Evolutionary conservation across 1,140 invertebrate species (phyloP).

Genomic region (Xylocopa sonorina): DNA sequence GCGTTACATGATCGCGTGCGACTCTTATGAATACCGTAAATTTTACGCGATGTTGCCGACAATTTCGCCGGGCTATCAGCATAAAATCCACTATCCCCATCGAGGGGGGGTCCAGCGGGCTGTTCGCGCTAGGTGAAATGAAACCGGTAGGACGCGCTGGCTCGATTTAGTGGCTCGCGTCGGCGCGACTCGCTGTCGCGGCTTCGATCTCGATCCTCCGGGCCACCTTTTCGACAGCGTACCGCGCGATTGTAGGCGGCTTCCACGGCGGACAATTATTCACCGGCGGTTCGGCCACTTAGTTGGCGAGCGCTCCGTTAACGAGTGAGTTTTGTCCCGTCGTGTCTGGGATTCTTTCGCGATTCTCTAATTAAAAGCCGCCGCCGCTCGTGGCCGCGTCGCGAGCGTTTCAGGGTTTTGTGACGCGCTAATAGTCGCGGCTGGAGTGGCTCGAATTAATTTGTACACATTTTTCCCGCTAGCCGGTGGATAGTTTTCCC

Average conservation of each 20-base stretch:
- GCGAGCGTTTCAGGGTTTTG: conserved; percentile 9
- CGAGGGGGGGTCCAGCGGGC: too few species aligned
- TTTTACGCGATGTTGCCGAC: conserved; percentile 39
- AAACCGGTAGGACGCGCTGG: background rate
- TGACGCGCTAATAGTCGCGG: conserved; percentile 34
- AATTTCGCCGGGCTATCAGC: conserved; percentile 44
- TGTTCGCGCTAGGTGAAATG: background rate
- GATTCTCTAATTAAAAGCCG: conserved; percentile 37
- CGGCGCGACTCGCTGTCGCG: background rate
- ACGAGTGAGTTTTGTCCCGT: conserved; percentile 41
- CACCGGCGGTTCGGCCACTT: conserved; percentile 17
- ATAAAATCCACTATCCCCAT: conserved; percentile 33
- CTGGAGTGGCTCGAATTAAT: conserved; percentile 18
- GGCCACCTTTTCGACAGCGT: too few species aligned
- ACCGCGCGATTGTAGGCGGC: background rate
- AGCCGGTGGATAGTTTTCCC: background rate
- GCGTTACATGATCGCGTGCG: conserved; percentile 37
- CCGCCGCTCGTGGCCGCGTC: background rate
- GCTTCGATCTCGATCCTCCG: conserved; percentile 3
- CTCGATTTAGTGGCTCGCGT: background rate
- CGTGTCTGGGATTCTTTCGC: conserved; percentile 36
- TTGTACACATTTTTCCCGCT: conserved; percentile 6
- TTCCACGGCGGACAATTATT: conserved; percentile 30
- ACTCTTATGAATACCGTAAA: conserved; percentile 56
- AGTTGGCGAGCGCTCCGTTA: conserved; percentile 7